Evolutionary conservation across 2,113 vertebrate genomes (phyloP).

Genomic region (Corydoras sp.): DNA sequence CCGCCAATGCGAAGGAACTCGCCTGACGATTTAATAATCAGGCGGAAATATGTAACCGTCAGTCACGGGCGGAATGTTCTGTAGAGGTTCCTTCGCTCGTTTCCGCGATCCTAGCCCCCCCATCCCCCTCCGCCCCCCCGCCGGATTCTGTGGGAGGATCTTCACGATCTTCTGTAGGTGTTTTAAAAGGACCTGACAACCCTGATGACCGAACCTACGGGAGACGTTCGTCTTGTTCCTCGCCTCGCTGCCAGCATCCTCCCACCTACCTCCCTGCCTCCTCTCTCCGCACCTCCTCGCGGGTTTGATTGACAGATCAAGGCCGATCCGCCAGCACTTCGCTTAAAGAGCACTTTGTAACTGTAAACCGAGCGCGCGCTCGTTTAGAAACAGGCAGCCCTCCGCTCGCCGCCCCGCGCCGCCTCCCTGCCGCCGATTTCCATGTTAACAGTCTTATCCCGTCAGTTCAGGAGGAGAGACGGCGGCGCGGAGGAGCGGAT

Average conservation of each 20-base stretch:
- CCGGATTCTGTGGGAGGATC: too few relatives aligned
- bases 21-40: too few relatives aligned
- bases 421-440: slow-evolving; percentile 43
- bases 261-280: slow-evolving; percentile 21
- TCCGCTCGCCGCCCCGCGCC: slow-evolving; percentile 18
- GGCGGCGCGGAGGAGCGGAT: slow-evolving; percentile 30
- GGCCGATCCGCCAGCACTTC: slow-evolving; percentile 40
- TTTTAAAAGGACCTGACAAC: too few relatives aligned
- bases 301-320: slow-evolving; percentile 49
- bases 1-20: too few relatives aligned
- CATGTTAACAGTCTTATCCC: slow-evolving; percentile 39
- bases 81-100: too few relatives aligned
- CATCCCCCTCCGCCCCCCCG: too few relatives aligned
- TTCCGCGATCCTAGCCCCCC: too few relatives aligned
- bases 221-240: too few relatives aligned
- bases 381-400: slow-evolving; percentile 20
- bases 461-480: slow-evolving; percentile 36
- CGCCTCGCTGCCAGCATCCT: not conserved
- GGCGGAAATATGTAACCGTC: too few relatives aligned
- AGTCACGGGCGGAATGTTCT: too few relatives aligned
- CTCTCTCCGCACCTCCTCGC: slow-evolving; percentile 32
- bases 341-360: slow-evolving; percentile 40
- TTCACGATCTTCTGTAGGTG: too few relatives aligned
- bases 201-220: too few relatives aligned
- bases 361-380: slow-evolving; percentile 40